Evolutionary conservation across 2,888 invertebrate genomes (phyloP), one percentile per base, ranked within the genome.

Genomic region (Koerneria pararmatus): DNA sequence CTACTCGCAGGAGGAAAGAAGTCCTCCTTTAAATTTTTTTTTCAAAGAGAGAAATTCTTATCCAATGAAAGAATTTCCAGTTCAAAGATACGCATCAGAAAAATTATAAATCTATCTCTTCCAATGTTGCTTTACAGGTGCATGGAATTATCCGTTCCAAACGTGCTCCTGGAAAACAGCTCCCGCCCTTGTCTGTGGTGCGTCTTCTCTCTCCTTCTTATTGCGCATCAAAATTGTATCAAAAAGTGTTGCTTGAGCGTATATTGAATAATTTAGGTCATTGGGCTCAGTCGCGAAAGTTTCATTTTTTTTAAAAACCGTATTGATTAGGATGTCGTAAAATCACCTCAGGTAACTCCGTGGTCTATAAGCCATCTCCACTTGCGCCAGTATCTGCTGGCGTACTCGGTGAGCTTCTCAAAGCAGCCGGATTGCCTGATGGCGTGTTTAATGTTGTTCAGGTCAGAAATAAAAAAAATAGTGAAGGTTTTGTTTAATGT

Each of bases 111-210:
- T 29, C 8, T 66, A 15, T 67, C 46, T n/a, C 11, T 2, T 62
- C 35, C 37, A 49, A 34, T 51, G 41, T 60, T 51, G 58, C 34
- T 54, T 59, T 27, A 35, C 57, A 60, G 74, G 83, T 3, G 88
- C 88, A 1, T 88, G 88, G 87, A 88, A 88, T 79, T 88, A 86
- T 78, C 88, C 88, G 1, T 85, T 88, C 74, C 87, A 85, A 76
- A 86, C 86, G 80, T 85, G 85, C 2, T 69, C 82, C 2, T 86
- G 85, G 85, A 87, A 86, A 77, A 82, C 85, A 1, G 84, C 85
- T 1, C 86, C 87, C 6, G 86, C 86, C 0, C 78, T 88, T 27
- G 87, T 34, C 0, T 3, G 27, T n/a, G 27, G 2, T 19, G 3
- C 8, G 57, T 15, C 29, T 53, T 27, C 24, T 24, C 3, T 1